A percentile compares a stretch with the other conserved stretches of the same genome.
These are phyloP conservation scores for Diadromus collaris DNA, from an alignment of 2,888 invertebrate genomes.

Conservation along the genomic window DNA sequence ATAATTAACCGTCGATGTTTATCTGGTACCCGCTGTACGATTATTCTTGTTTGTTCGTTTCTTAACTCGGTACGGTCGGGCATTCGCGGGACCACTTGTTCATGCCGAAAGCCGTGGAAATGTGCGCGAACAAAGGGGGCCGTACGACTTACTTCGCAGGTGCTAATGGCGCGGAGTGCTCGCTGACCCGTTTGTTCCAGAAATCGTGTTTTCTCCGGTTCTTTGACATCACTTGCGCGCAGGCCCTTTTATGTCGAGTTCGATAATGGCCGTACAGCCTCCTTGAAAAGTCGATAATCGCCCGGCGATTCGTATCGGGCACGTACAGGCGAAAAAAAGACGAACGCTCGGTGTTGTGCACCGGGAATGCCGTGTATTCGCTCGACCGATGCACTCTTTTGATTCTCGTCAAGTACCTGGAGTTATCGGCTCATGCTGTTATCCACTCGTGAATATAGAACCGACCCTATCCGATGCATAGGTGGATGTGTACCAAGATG, in stretches of 20 bases:
- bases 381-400: conserved; percentile 4
- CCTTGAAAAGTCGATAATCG: conserved; percentile 29
- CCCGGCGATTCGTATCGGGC: conserved; percentile 57
- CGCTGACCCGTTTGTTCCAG: not conserved
- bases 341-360: conserved; percentile 49
- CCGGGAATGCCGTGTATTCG: not conserved
- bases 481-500: not conserved
- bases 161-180: conserved; percentile 14
- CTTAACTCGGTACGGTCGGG: not conserved
- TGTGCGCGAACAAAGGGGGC: not conserved
- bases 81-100: not conserved
- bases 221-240: not conserved
- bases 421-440: conserved; percentile 37
- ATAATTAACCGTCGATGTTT: conserved; percentile 72
- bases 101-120: not conserved
- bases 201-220: not conserved
- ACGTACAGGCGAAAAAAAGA: conserved; percentile 58
- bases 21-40: conserved; percentile 62
- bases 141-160: not conserved
- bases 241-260: not conserved
- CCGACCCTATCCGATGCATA: not conserved
- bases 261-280: conserved; percentile 6
- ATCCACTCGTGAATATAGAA: conserved; percentile 47
- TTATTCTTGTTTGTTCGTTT: conserved; percentile 9
- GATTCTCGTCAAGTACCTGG: not conserved